Conservation (phyloP, 2,797 vertebrate genomes). For the Thaleichthys pacificus region DNA sequence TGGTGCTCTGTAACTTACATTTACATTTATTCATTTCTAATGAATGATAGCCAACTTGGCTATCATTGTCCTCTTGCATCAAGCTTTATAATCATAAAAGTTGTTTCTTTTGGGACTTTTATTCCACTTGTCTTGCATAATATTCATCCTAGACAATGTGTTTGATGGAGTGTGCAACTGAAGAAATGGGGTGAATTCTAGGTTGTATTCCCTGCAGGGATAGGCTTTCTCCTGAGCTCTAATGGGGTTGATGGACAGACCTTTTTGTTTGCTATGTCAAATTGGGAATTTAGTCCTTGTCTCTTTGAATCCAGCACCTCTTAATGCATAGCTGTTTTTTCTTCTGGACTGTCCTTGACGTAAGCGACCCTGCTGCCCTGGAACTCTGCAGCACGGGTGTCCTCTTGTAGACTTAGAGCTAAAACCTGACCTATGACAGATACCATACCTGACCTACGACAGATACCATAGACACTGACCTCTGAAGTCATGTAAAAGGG, state of each 20-base stretch:
- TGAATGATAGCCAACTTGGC: too few relatives aligned
- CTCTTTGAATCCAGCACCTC: slow-evolving; percentile 21
- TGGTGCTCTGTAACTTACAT: slow-evolving; percentile 18
- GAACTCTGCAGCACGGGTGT: too few relatives aligned
- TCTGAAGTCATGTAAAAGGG: slow-evolving; percentile 25
- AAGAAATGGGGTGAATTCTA: slow-evolving; percentile 11
- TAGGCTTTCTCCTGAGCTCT: slow-evolving; percentile 19
- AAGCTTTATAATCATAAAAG: background rate
- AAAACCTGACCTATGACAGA: slow-evolving; percentile 27
- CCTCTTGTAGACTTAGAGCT: too few relatives aligned
- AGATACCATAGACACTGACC: slow-evolving; percentile 39
- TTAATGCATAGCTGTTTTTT: slow-evolving; percentile 31
- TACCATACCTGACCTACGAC: slow-evolving; percentile 27
- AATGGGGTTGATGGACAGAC: slow-evolving; percentile 30
- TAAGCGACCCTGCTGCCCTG: slow-evolving; percentile 25
- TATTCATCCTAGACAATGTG: background rate
- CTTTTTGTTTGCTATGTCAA: slow-evolving; percentile 40
- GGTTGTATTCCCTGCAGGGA: slow-evolving; percentile 32
- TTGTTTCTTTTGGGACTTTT: background rate
- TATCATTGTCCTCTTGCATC: background rate
- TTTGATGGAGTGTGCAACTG: slow-evolving; percentile 35
- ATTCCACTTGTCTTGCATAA: background rate
- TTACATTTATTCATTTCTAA: too few relatives aligned
- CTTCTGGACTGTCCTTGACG: slow-evolving; percentile 7
- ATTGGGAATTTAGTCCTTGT: slow-evolving; percentile 19